Conservation (phyloP, 2,113 vertebrate species). For the Penelope pileata region DNA sequence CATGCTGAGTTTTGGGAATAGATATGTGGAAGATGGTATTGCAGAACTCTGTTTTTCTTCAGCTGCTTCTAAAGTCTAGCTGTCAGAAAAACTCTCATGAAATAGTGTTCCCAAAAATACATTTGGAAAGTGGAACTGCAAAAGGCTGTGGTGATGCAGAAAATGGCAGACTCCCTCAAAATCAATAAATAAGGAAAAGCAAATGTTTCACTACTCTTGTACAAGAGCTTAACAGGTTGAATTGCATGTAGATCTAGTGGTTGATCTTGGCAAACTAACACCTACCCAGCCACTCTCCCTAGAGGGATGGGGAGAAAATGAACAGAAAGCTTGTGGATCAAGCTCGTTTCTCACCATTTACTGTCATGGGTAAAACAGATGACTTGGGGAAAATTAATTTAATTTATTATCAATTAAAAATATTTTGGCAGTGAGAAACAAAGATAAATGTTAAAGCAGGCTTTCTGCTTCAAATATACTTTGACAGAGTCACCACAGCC, state of each 20-base stretch:
- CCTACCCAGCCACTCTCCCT: not conserved
- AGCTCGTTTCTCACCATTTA: not conserved
- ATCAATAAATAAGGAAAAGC: not conserved
- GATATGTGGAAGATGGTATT: not conserved
- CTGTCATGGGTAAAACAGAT: not conserved
- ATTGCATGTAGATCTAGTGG: not conserved
- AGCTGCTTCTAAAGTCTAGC: not conserved
- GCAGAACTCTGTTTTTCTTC: not conserved
- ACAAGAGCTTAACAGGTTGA: not conserved
- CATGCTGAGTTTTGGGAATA: not conserved
- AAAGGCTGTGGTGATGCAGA: not conserved
- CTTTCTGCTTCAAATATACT: not conserved
- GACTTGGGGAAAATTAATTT: not conserved
- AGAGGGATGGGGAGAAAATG: not conserved
- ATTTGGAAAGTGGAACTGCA: not conserved
- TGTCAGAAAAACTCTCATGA: not conserved
- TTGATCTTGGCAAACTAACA: rapidly evolving
- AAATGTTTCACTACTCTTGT: not conserved
- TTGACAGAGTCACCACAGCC: rapidly evolving
- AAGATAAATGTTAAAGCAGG: not conserved
- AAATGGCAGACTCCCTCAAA: not conserved
- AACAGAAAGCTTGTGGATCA: not conserved
- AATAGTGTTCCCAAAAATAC: not conserved
- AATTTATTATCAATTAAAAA: not conserved
- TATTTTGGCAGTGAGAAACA: not conserved